A percentile compares a stretch with the other conserved stretches of the same genome.
These are phyloP conservation scores for Hippoglossus stenolepis DNA, from an alignment of 2,113 vertebrate genomes.

Conservation along the genomic window DNA sequence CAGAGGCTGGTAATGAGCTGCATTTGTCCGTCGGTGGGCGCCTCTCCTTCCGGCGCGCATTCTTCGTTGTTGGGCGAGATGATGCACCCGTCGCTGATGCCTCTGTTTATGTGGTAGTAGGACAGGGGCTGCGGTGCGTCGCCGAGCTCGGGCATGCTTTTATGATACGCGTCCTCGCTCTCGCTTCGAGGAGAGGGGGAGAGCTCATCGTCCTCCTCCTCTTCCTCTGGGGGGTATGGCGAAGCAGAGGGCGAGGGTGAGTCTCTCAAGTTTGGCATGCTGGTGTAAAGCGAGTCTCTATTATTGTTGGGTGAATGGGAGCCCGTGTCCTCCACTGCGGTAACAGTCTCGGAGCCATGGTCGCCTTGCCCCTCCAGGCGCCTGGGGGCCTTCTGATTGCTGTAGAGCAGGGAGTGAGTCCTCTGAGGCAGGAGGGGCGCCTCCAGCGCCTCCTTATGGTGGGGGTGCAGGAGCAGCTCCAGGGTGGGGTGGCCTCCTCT, in stretches of 20 bases:
- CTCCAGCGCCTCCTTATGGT: constrained; percentile 90
- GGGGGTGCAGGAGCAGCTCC: constrained; percentile 89
- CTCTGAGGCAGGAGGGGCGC: constrained; percentile 96
- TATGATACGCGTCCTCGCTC: constrained; percentile 94
- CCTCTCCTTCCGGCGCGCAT: constrained; percentile 88
- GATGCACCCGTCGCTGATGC: constrained; percentile 93
- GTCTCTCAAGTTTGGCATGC: constrained; percentile 99
- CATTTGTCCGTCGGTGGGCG: constrained; percentile 95
- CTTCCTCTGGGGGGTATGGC: constrained; percentile 82
- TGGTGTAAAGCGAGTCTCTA: constrained; percentile 98
- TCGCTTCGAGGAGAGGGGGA: constrained; percentile 87
- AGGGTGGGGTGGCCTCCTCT: constrained; percentile 86
- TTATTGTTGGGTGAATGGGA: constrained; percentile 89
- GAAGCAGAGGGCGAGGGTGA: constrained; percentile 91
- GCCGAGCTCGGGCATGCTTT: constrained; percentile 97
- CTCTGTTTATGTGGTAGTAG: constrained; percentile 98
- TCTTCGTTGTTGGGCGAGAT: constrained; percentile 90
- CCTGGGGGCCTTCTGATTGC: constrained; percentile 85
- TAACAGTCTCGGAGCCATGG: constrained; percentile 87
- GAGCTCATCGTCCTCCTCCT: constrained; percentile 85
- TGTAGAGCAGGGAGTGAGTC: constrained; percentile 99
- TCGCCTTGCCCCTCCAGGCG: constrained; percentile 86
- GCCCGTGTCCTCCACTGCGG: constrained; percentile 83
- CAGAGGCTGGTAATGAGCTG: constrained; percentile 99
- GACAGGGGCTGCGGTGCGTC: constrained; percentile 91